phyloP scores from a whole-genome alignment of 2,888 invertebrate genomes.

The Drosophila kuntzei region DNA sequence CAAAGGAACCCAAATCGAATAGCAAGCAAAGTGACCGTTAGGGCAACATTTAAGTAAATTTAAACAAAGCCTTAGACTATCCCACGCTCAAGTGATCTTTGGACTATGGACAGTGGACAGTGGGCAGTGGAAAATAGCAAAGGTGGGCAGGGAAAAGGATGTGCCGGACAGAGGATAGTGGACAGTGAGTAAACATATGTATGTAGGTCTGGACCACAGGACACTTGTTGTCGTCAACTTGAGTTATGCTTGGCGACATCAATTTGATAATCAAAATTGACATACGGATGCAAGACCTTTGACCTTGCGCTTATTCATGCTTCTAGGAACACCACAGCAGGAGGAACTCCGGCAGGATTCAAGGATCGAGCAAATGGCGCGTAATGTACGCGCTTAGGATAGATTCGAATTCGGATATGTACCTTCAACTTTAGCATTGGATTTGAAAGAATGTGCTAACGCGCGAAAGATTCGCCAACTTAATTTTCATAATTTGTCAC shows the following conservation, averaged over 20 bases:
- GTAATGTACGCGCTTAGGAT: constrained; percentile 23
- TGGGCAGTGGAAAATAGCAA: not conserved
- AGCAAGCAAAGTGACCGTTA: constrained; percentile 34
- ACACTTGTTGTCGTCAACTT: constrained; percentile 39
- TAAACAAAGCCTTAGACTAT: constrained; percentile 58
- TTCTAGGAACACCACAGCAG: constrained; percentile 49
- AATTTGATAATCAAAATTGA: constrained; percentile 34
- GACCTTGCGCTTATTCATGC: constrained; percentile 29
- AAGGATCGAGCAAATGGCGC: constrained; percentile 19
- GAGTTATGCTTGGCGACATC: constrained; percentile 48
- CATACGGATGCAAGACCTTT: not conserved
- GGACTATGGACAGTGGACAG: not conserved
- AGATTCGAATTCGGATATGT: not conserved
- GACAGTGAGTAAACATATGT: constrained; percentile 37
- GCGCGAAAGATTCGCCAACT: constrained; percentile 53
- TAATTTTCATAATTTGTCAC: constrained; percentile 80
- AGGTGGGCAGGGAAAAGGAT: constrained; percentile 25
- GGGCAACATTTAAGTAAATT: constrained; percentile 62
- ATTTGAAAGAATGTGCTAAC: constrained; percentile 51
- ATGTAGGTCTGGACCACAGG: constrained; percentile 1
- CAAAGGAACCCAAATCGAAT: constrained; percentile 6
- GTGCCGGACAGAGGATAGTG: not conserved
- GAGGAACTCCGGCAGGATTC: constrained; percentile 10
- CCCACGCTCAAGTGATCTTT: constrained; percentile 52
- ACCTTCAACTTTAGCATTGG: not conserved